Base-by-base conservation (phyloP, 2,888 invertebrate species). In the Ophonus ardosiacus region DNA sequence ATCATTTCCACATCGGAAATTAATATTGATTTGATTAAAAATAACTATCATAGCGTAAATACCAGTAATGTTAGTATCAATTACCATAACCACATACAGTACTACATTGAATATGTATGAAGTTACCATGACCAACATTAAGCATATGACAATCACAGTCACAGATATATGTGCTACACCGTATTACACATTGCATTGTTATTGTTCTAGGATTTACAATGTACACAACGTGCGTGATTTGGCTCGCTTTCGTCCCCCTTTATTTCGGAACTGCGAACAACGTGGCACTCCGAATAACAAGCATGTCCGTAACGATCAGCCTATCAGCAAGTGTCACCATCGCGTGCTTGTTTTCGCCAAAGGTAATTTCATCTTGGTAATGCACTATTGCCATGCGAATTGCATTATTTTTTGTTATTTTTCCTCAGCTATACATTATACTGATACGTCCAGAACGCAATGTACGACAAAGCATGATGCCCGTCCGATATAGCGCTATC, bases 221-320 rank as follows among this genome's bases (percentile, higher is more conserved):
- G 99, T 99, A 98, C 92, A 98, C 98, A 63, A 99, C 98, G 38
- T 98, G 98, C 91, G 97, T 98, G 87, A 98, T 99, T 90, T 99
- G 99, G 99, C 92, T 98, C 87, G 99, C 99, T 18, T 99, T 99
- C 92, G 97, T 99, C 84, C 98, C 99, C 6, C 94, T 99, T 78
- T 99, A 99, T 92, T 98, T 99, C 91, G 98, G 98, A 86, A 98
- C 98, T 0, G 98, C 96, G 86, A 97, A 96, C 90, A 97, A 98
- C 92, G 97, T 98, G 86, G 96, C 97, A 10, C 93, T 98, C 86
- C 94, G 98, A 86, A 97, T 98, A 90, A 98, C 97, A 88, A 98
- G 98, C 91, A 97, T 98, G 97, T 97, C 98, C 83, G 97, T 98
- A 89, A 98, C 98, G 88, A 98, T 98, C 90, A 97, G 97, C 86